Evolutionary conservation across 2,888 invertebrate genomes (phyloP).

Genomic region (Cerceris ruficornis): DNA sequence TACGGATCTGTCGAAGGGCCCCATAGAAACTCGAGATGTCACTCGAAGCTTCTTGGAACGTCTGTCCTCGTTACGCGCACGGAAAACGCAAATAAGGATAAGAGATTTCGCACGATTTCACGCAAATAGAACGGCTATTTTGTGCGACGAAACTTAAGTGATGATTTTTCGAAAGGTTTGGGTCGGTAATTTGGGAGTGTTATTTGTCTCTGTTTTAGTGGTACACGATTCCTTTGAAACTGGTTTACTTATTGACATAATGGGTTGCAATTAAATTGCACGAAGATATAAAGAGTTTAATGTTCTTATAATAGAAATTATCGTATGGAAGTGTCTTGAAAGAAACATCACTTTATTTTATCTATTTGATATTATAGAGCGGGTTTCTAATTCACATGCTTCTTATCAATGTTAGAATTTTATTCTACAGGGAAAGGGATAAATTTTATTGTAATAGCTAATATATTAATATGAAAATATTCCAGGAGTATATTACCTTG

Average conservation of each 20-base stretch:
- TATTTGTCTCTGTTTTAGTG: not conserved
- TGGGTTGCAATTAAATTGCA: not conserved
- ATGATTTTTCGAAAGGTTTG: not conserved
- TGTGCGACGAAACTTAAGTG: not conserved
- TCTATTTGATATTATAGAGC: no score
- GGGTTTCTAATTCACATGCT: no score
- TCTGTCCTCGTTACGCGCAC: constrained; percentile 53
- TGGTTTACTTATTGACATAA: not conserved
- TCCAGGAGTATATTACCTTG: constrained; percentile 64
- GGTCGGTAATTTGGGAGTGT: not conserved
- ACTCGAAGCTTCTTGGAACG: constrained; percentile 36
- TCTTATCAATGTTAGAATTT: no score
- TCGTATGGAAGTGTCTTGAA: no score
- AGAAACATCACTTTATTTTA: no score
- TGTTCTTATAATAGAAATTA: not conserved
- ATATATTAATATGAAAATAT: not conserved
- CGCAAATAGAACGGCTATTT: constrained; percentile 53
- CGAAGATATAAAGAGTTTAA: not conserved
- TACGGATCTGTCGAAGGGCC: constrained; percentile 56
- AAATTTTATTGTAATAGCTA: not conserved
- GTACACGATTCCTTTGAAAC: not conserved
- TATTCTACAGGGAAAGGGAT: not conserved
- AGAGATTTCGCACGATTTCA: constrained; percentile 64
- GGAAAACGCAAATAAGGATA: constrained; percentile 58
- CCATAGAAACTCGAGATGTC: constrained; percentile 57